Evolutionary conservation across 2,888 invertebrate species (phyloP), one percentile per base, ranked within the genome.

Genomic region (Archips crataeganus): DNA sequence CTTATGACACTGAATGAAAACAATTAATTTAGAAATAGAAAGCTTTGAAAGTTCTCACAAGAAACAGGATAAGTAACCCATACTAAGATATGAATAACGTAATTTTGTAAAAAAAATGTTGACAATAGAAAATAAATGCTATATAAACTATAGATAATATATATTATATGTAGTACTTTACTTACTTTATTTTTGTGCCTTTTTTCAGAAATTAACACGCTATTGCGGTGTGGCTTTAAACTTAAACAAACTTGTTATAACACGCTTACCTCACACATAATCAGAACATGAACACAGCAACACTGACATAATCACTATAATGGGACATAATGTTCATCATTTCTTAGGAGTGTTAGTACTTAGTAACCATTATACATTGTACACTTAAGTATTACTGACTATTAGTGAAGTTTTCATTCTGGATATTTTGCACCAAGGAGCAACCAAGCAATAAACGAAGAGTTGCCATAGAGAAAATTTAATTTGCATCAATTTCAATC

Each of bases 211-310:
- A 61, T 8, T 42, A 61, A 32, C 8, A n/a, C 9, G 47, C 32
- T 34, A 49, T 32, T 51, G 62, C 32, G 51, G 39, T 54, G 70
- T 70, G 62, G 70, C 70, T 62, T 54, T 62, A 54, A 62, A 70
- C 39, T n/a, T 13, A 47, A 15, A 60, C 47, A 23, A 34, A 59
- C 36, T 49, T 34, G 45, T 39, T 54, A 10, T n/a, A 39, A 15
- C 2, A 61, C 39, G 51, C 42, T 23, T 11, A 47, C 32, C 39
- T 6, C 39, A 6, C 6, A 39, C 39, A 39, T 39, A 5, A 23
- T 1, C 39, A 39, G 39, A 39, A 61, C 39, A 61, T 23, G 9
- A 42, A 61, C 15, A 51, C 51, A 51, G 4, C 49, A 23, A 54
- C 23, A 54, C 15, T 9, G n/a, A 54, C 23, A 49, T 49, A n/a